Percentiles rank a stretch among this genome's conserved stretches.
These are phyloP conservation scores for Sarcophaga caerulescens DNA, from an alignment of 2,888 invertebrate genomes.

Conservation along the genomic window DNA sequence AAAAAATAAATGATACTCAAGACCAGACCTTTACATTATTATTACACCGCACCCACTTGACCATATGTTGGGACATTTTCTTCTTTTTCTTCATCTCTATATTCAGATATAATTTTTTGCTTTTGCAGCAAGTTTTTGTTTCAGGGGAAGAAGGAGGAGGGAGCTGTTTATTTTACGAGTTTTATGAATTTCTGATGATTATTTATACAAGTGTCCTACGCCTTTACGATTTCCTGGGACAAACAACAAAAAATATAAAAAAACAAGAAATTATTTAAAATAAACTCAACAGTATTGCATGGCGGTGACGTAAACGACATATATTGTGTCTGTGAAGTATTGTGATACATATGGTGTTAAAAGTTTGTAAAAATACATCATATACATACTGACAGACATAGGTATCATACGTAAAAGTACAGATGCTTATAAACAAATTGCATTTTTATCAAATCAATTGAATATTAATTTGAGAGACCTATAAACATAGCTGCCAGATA, in stretches of 20 bases:
- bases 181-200: slow-evolving; percentile 52
- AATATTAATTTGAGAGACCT: no score
- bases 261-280: neutral
- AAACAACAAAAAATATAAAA: neutral
- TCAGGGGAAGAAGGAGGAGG: slow-evolving; percentile 3
- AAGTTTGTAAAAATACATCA: neutral
- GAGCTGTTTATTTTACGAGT: slow-evolving; percentile 38
- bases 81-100: neutral
- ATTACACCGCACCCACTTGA: slow-evolving; percentile 52
- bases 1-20: neutral
- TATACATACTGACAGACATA: neutral
- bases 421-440: no score
- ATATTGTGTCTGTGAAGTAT: neutral
- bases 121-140: slow-evolving; percentile 8
- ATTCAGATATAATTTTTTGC: neutral
- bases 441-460: no score
- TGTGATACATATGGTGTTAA: neutral
- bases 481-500: no score
- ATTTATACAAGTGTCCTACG: slow-evolving; percentile 63
- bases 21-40: slow-evolving; percentile 21
- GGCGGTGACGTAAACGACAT: neutral
- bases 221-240: neutral
- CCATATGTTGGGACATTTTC: slow-evolving; percentile 56
- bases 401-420: no score
- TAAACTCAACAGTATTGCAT: neutral